These are phyloP conservation scores for Masnerella sp. DNA, from an alignment of 2,888 invertebrate genomes.

Conservation along the genomic window DNA sequence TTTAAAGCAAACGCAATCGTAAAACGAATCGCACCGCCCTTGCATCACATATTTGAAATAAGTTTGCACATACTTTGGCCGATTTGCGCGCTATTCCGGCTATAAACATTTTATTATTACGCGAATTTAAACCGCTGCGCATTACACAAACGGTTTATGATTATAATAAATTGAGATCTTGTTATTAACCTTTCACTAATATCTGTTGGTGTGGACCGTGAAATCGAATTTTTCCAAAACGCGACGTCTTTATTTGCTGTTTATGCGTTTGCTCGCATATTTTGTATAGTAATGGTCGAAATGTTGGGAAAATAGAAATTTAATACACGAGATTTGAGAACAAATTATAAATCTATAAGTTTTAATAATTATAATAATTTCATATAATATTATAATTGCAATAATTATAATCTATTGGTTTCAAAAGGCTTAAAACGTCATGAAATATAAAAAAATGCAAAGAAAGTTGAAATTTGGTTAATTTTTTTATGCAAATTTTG, in stretches of 20 bases:
- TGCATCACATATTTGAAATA: constrained; percentile 12
- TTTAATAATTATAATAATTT: too few species aligned
- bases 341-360: too few species aligned
- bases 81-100: constrained; percentile 13
- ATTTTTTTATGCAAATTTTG: too few species aligned
- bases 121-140: not conserved
- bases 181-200: constrained; percentile 40
- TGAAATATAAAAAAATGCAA: too few species aligned
- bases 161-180: constrained; percentile 35
- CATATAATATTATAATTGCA: too few species aligned
- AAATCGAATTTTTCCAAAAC: constrained; percentile 16
- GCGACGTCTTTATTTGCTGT: constrained; percentile 26
- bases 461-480: too few species aligned
- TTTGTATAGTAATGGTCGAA: not conserved
- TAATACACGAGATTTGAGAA: too few species aligned
- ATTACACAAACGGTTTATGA: constrained; percentile 10
- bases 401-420: too few species aligned
- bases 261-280: constrained; percentile 1
- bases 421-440: too few species aligned
- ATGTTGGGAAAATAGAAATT: too few species aligned
- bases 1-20: constrained; percentile 8
- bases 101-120: constrained; percentile 15
- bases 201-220: constrained; percentile 13
- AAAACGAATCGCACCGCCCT: constrained; percentile 12
- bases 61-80: constrained; percentile 4